Evolutionary conservation across 2,888 invertebrate genomes (phyloP), one percentile per base, ranked within the genome.

Genomic region (Leptopterna dolabrata): DNA sequence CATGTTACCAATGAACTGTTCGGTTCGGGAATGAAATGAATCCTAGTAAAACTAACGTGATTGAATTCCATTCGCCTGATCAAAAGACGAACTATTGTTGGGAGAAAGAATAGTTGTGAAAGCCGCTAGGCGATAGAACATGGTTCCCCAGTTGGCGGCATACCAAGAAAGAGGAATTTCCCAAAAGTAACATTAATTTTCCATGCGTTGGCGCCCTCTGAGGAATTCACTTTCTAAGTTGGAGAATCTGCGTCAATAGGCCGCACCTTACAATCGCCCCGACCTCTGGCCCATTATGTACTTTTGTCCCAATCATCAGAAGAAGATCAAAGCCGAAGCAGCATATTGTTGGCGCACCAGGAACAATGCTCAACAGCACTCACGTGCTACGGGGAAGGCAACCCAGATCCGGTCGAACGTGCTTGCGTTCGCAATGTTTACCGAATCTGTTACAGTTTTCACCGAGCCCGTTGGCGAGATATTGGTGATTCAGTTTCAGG

Each of bases 391-490:
- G 45, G 41, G 24, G 11, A 11, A 19, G 19, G 14, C 78, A 45
- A 78, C 41, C 78, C 24, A 13, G 41, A 43, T 78, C 14, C 45
- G 19, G 73, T n/a, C 16, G 73, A 27, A 78, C 78, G 78, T 78
- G 78, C 27, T 43, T 78, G 24, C 41, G 45, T 45, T 45, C 78
- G 45, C 41, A 43, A 24, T 45, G 45, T 78, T 78, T 78, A 78
- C 45, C 45, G 78, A 43, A 78, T 78, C 78, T 45, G 78, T 45
- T 78, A 78, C 78, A 78, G 78, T 78, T 78, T 45, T 78, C 78
- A 24, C 78, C 45, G 47, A 43, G 7, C 19, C 19, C 2, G 16
- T 73, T 7, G 73, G 30, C 30, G 30, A 29, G 41, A 36, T 71
- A 71, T 51, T 51, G 16, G 51, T 16, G 51, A n/a, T 6, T 19